phyloP scores from a whole-genome alignment of 2,113 vertebrate species.

The Ifrita kowaldi region DNA sequence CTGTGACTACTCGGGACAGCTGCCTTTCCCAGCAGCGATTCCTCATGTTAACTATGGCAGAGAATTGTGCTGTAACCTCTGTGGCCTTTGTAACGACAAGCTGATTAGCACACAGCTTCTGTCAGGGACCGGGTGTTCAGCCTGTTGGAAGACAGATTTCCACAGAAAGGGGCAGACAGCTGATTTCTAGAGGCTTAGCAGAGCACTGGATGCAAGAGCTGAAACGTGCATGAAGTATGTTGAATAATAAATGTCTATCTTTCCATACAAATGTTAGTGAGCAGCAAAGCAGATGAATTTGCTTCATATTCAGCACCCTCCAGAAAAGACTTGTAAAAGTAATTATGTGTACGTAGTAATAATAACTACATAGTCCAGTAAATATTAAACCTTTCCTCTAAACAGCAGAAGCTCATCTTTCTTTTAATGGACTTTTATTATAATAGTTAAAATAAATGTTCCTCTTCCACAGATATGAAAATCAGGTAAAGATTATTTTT shows the following conservation, averaged over 20 bases:
- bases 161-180: background rate
- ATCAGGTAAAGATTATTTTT: background rate
- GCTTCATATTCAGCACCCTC: background rate
- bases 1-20: background rate
- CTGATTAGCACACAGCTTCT: background rate
- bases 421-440: background rate
- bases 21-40: background rate
- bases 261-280: background rate
- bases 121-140: background rate
- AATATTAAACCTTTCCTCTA: background rate
- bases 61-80: background rate
- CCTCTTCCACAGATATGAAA: background rate
- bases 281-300: background rate
- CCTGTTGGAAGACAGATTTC: background rate
- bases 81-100: background rate
- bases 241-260: background rate
- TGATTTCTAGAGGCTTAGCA: background rate
- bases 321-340: background rate
- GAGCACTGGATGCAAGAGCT: background rate
- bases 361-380: background rate
- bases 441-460: background rate
- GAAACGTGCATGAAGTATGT: background rate
- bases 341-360: background rate
- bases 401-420: background rate
- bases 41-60: background rate